Evolutionary conservation across 2,797 vertebrate species (phyloP), one percentile per base, ranked within the genome.

Genomic region (Cercopithecus hamlyni): DNA sequence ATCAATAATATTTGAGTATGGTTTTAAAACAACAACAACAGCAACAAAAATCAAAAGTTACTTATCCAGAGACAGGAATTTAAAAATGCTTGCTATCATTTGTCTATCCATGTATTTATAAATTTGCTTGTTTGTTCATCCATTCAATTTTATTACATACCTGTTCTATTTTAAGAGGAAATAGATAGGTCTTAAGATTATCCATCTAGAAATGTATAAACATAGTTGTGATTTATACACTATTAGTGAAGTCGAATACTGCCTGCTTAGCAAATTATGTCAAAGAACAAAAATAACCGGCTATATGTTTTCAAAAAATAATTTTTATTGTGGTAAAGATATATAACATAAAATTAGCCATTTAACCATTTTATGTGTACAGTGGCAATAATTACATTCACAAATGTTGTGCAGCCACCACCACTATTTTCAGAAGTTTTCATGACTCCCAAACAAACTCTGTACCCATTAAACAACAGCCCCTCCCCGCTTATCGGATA

Each of bases 361-460:
- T 81, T 90, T 92, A 80, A 30, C 1, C 26, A 45, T 73, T 80
- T 64, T 50, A 4, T 52, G 7, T 80, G 6, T 5, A 61, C 43
- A 80, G 27, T 93, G 75, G 14, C 43, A 43, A 64, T 70, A 57
- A 55, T 58, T 82, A 39, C 7, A 89, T 70, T 89, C 27, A n/a
- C 26, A 70, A 61, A 0, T 64, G 41, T 41, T 80, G 1, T 92
- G 10, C 11, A 84, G 17, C 55, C 14, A 24, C 26, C 4, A 13
- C 7, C 10, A 57, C 13, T 58, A 39, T 82, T 94, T 94, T n/a
- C 64, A 94, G 80, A 94, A 86, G 22, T 79, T 95, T 87, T 94
- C 92, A 36, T 50, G 27, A 22, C 10, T 26, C 24, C 20, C n/a
- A 41, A 75, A 24, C 11, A 91, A 95, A 67, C 22, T 45, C 4